Conservation (phyloP, 1,140 invertebrate genomes). For the Pararge aegeria region DNA sequence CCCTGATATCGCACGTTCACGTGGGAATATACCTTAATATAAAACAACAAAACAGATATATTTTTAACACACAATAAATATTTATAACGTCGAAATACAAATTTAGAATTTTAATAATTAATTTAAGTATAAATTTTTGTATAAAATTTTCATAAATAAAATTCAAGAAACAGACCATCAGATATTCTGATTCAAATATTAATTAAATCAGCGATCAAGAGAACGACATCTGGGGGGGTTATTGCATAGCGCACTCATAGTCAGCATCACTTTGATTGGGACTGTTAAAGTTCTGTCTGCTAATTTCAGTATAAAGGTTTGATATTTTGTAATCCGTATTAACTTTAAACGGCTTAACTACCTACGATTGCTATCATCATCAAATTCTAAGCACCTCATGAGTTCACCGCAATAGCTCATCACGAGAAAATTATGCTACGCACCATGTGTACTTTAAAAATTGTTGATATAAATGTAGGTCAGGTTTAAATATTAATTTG, state of each 20-base stretch:
- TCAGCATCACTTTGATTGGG: neutral
- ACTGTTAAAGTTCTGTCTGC: neutral
- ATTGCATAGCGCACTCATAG: neutral
- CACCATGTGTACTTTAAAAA: no score
- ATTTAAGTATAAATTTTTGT: constrained; percentile 1
- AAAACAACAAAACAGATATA: constrained; percentile 1
- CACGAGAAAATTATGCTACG: no score
- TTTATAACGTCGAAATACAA: constrained; percentile 8
- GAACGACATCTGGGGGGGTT: neutral
- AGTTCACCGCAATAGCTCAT: no score
- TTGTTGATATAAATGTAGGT: no score
- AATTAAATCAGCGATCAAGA: constrained; percentile 3
- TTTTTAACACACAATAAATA: constrained; percentile 1
- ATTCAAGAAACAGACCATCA: neutral
- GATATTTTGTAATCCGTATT: no score
- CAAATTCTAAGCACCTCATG: no score
- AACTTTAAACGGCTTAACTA: no score
- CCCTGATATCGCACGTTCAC: neutral
- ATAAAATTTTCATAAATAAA: constrained; percentile 8
- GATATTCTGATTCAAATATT: constrained; percentile 1
- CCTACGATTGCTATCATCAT: no score
- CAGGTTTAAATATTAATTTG: no score
- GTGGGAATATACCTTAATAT: neutral
- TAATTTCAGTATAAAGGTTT: no score
- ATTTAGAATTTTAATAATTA: constrained; percentile 7